These are phyloP conservation scores for Pseudomyrmex flavicornis DNA, from an alignment of 1,140 invertebrate genomes.

Conservation along the genomic window DNA sequence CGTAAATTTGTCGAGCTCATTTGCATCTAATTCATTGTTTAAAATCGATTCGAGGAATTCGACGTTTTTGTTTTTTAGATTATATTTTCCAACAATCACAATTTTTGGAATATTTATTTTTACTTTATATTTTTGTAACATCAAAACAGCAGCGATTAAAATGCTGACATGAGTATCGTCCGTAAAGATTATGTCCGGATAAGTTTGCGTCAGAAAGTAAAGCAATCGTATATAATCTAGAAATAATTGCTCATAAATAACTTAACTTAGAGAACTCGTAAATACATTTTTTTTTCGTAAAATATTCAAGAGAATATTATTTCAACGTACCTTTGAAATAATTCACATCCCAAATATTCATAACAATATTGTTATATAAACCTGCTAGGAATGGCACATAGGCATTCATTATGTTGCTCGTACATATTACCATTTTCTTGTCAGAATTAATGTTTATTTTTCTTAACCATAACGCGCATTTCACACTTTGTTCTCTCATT, in stretches of 20 bases:
- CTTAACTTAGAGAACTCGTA: background rate
- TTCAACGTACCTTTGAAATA: too few species aligned
- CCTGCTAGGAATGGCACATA: background rate
- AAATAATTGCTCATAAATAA: background rate
- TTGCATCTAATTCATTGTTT: background rate
- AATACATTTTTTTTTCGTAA: too few species aligned
- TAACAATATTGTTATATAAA: background rate
- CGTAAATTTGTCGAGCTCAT: background rate
- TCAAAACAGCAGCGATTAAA: background rate
- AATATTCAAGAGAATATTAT: too few species aligned
- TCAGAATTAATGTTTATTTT: background rate
- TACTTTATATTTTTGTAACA: too few species aligned
- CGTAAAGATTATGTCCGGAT: background rate
- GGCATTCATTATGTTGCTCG: background rate
- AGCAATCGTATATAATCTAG: background rate
- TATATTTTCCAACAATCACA: background rate
- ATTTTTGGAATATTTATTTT: background rate
- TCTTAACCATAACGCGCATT: background rate
- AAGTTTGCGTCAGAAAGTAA: background rate
- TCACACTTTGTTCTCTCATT: conserved; percentile 20
- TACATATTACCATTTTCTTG: conserved; percentile 7
- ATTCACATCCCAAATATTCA: background rate
- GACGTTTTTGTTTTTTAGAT: too few species aligned
- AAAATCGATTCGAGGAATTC: background rate
- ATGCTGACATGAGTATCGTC: background rate